Evolutionary conservation across 1,140 invertebrate species (phyloP).

Genomic region (Subanguina moxae): DNA sequence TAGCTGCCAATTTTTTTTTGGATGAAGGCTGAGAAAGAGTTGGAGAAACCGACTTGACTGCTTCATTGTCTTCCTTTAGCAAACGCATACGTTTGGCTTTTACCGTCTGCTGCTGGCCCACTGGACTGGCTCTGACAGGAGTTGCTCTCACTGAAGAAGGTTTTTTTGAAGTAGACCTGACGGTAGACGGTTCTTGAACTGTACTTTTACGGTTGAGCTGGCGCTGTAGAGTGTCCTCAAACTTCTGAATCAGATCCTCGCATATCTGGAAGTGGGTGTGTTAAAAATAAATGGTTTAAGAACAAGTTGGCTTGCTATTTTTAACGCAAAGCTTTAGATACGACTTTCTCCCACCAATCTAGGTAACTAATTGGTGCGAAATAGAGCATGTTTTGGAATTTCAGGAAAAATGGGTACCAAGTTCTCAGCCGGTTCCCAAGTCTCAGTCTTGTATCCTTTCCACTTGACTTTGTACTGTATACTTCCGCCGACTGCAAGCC

Average conservation of each 20-base stretch:
- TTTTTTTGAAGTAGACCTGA: not conserved
- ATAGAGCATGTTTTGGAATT: too few relatives aligned
- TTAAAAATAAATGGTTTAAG: too few relatives aligned
- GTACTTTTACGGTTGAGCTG: not conserved
- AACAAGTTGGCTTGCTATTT: too few relatives aligned
- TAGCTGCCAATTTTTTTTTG: too few relatives aligned
- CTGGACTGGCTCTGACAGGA: not conserved
- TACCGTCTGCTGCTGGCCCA: not conserved
- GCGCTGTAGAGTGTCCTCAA: not conserved
- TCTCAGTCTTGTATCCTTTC: constrained; percentile 16
- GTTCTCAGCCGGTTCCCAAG: constrained; percentile 24
- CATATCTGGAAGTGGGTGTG: not conserved
- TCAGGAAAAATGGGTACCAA: constrained; percentile 3
- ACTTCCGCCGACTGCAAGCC: not conserved
- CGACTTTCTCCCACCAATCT: too few relatives aligned
- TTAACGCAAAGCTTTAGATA: too few relatives aligned
- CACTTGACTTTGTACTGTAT: constrained; percentile 14
- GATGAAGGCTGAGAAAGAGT: too few relatives aligned
- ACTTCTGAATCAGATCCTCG: not conserved
- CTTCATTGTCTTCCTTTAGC: too few relatives aligned
- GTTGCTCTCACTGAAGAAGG: not conserved
- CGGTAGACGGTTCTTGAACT: not conserved
- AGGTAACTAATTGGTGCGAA: too few relatives aligned
- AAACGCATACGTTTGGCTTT: too few relatives aligned
- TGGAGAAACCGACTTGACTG: too few relatives aligned